Evolutionary conservation across 2,888 invertebrate genomes (phyloP).

Genomic region (Mythimna vitellina): DNA sequence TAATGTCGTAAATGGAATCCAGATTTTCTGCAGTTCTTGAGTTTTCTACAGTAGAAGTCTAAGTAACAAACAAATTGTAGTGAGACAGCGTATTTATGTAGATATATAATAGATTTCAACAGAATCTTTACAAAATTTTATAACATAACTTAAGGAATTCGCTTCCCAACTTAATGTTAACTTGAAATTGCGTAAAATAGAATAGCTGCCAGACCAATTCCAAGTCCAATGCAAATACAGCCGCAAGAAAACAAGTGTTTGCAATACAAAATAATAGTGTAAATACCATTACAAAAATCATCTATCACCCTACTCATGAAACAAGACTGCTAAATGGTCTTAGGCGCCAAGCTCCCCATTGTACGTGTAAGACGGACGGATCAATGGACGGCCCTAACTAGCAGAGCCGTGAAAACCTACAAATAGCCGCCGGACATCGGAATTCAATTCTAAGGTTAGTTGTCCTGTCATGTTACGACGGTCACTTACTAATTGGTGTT

Average conservation of each 20-base stretch:
- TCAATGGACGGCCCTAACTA: slow-evolving; percentile 84
- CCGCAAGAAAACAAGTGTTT: slow-evolving; percentile 45
- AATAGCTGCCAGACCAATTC: slow-evolving; percentile 12
- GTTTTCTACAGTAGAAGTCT: neutral
- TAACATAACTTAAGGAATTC: slow-evolving; percentile 7
- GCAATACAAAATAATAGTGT: slow-evolving; percentile 59
- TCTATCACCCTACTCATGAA: slow-evolving; percentile 68
- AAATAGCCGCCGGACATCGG: slow-evolving; percentile 75
- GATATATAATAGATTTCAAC: neutral
- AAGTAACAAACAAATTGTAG: neutral
- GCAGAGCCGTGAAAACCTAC: slow-evolving; percentile 84
- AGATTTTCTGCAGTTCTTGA: neutral
- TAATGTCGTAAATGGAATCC: neutral
- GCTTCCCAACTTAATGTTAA: neutral
- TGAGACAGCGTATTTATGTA: neutral
- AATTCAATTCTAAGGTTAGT: slow-evolving; percentile 66
- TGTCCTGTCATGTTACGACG: slow-evolving; percentile 61
- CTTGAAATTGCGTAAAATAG: slow-evolving; percentile 10
- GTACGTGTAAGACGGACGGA: slow-evolving; percentile 82
- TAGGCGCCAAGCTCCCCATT: slow-evolving; percentile 75
- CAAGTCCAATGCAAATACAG: neutral
- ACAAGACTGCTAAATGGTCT: slow-evolving; percentile 68
- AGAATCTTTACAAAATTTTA: neutral
- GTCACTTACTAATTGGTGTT: slow-evolving; percentile 59
- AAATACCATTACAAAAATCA: slow-evolving; percentile 68